A percentile compares a stretch with the other conserved stretches of the same genome.
Evolutionary conservation across 2,113 vertebrate species (phyloP).

Genomic region (Caranx melampygus): DNA sequence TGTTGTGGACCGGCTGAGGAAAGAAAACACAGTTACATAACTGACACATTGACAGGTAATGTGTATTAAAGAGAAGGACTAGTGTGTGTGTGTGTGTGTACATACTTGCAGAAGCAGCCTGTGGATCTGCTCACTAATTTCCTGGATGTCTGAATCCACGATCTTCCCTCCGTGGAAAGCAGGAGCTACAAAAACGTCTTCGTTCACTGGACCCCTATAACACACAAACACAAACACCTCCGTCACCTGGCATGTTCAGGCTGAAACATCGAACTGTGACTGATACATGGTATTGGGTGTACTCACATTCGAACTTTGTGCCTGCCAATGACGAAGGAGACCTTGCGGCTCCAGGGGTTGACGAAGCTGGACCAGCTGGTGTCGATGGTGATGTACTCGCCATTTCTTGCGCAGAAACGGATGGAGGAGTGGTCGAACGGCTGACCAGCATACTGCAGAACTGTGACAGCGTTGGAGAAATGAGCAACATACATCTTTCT

Average conservation of each 20-base stretch:
- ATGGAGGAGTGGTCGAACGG: constrained; percentile 95
- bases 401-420: constrained; percentile 92
- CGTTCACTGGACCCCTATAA: constrained; percentile 93
- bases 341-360: constrained; percentile 97
- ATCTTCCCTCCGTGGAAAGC: constrained; percentile 83
- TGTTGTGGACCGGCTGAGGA: constrained; percentile 91
- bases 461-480: constrained; percentile 69
- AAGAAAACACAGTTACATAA: constrained; percentile 28
- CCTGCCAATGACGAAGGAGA: constrained; percentile 96
- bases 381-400: constrained; percentile 95
- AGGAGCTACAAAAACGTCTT: constrained; percentile 92
- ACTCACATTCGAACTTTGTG: constrained; percentile 98
- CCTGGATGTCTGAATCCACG: constrained; percentile 88
- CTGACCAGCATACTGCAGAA: constrained; percentile 92
- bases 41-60: background rate
- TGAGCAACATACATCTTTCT: background rate
- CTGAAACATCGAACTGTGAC: background rate
- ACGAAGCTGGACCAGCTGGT: constrained; percentile 99
- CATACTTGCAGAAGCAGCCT: constrained; percentile 91
- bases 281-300: background rate
- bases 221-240: background rate
- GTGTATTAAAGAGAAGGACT: background rate
- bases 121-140: constrained; percentile 95
- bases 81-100: background rate
- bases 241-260: constrained; percentile 7